Base-by-base conservation (phyloP, 2,113 vertebrate genomes). In the Bothrops jararaca region DNA sequence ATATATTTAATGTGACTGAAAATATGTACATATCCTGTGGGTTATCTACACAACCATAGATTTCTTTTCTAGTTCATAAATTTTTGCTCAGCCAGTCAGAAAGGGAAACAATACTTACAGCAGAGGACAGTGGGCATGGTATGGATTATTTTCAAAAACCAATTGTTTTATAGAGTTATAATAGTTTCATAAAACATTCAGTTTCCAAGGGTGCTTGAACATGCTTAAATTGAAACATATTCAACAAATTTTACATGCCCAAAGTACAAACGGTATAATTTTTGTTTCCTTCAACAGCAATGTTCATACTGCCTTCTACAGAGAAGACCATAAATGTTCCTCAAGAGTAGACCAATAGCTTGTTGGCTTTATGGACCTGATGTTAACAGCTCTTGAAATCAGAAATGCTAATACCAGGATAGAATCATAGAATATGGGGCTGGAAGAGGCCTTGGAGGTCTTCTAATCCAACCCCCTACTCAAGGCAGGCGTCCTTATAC, bases 41-140 rank as follows among this genome's bases (percentile, higher is more conserved):
- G 89, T 20, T 95, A 39, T 92, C 93, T 96, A 3, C 58, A 56
- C 57, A 93, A 53, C 94, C 52, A 88, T 53, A 91, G 52, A 45
- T 90, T 95, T 89, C 91, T 56, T 29, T 85, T 88, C 69, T 9
- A 1, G 52, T 95, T 94, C 50, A 91, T 64, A 74, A 96, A 94
- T 50, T 18, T 50, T 90, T 93, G 45, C 58, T 48, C 54, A 52
- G 57, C 91, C 89, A 86, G 1, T 45, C 86, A 91, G 60, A 89
- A 96, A n/a, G 6, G 89, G 95, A 92, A 24, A 52, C 8, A 42
- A 0, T 4, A 12, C 91, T 34, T 53, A 4, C 22, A 89, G n/a
- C 0, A 0, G 15, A 34, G 23, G 26, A 90, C 56, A 23, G 24
- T 90, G 80, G 11, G 45, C 74, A 12, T 39, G 56, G 0, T 23